phyloP scores from a whole-genome alignment of 2,888 invertebrate genomes.

The Thera britannica region DNA sequence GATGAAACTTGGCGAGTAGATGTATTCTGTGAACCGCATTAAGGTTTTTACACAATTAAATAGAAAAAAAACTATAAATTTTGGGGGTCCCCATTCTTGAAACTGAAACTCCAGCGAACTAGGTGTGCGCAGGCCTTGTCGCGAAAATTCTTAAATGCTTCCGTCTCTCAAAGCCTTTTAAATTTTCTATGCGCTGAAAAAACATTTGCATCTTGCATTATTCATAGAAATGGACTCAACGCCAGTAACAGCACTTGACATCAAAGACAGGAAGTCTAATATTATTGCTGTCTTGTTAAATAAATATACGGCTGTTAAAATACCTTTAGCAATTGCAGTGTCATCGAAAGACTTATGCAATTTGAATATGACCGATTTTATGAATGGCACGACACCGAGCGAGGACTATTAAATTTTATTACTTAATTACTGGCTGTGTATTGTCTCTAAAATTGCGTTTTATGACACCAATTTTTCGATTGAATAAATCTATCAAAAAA shows the following conservation, averaged over 20 bases:
- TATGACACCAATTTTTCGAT: constrained; percentile 20
- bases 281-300: constrained; percentile 42
- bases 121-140: not conserved
- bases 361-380: constrained; percentile 28
- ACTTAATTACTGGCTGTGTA: constrained; percentile 22
- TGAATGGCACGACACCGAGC: constrained; percentile 27
- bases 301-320: constrained; percentile 38
- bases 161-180: not conserved
- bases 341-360: constrained; percentile 41
- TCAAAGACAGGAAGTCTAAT: constrained; percentile 62
- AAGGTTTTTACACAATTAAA: too few species aligned
- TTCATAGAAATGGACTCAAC: constrained; percentile 49
- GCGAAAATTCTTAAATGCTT: not conserved
- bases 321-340: constrained; percentile 33
- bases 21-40: too few species aligned
- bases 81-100: too few species aligned
- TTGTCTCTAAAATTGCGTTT: constrained; percentile 16
- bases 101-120: too few species aligned
- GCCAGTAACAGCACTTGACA: constrained; percentile 52
- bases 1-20: too few species aligned
- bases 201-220: constrained; percentile 45
- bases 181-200: constrained; percentile 36
- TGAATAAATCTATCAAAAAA: constrained; percentile 10
- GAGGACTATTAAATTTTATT: constrained; percentile 18
- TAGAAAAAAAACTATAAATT: too few species aligned